Evolutionary conservation across 2,797 vertebrate species (phyloP).

Genomic region (Catharus ustulatus): DNA sequence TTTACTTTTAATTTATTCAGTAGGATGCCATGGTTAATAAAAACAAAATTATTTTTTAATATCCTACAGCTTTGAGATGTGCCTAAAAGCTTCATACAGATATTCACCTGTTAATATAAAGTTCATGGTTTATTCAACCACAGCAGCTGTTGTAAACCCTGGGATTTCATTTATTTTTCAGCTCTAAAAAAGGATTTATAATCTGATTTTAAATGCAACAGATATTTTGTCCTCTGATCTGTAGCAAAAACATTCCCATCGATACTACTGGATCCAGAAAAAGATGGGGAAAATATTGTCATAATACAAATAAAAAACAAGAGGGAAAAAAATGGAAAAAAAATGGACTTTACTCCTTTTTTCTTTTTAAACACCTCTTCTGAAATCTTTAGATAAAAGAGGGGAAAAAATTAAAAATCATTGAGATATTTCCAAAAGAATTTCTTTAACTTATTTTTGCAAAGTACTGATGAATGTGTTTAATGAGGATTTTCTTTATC

Average conservation of each 20-base stretch:
- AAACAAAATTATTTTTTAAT: slow-evolving; percentile 61
- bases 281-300: not conserved
- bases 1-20: slow-evolving; percentile 58
- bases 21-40: slow-evolving; percentile 46
- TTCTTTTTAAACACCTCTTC: not conserved
- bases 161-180: slow-evolving; percentile 54
- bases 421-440: not conserved
- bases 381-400: not conserved
- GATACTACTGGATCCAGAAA: not conserved
- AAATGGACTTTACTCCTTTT: not conserved
- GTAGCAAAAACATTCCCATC: slow-evolving; percentile 10
- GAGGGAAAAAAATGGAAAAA: too few species aligned
- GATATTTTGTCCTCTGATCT: slow-evolving; percentile 24
- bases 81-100: slow-evolving; percentile 30
- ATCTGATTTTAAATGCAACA: slow-evolving; percentile 39
- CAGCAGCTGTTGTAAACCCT: slow-evolving; percentile 50
- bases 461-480: not conserved
- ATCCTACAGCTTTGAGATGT: slow-evolving; percentile 31
- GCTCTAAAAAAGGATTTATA: slow-evolving; percentile 51
- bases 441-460: not conserved
- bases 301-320: not conserved
- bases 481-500: not conserved
- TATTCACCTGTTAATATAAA: slow-evolving; percentile 45
- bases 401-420: not conserved
- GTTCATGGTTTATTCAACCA: slow-evolving; percentile 62